These are phyloP conservation scores for Caprella mutica DNA, from an alignment of 2,888 invertebrate species.

Conservation along the genomic window DNA sequence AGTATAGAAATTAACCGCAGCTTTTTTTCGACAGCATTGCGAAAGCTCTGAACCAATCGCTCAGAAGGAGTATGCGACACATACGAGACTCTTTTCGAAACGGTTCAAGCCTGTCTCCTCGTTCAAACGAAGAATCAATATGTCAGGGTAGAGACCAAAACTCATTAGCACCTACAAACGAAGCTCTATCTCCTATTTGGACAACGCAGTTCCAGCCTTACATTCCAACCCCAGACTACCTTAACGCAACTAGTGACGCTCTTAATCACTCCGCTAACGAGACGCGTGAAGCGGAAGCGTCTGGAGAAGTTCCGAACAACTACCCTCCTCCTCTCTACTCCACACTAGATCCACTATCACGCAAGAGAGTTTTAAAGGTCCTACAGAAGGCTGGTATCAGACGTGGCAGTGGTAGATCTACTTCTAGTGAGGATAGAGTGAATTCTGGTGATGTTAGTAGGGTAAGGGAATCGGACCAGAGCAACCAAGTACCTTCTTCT, in stretches of 20 bases:
- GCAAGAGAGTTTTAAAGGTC: slow-evolving; percentile 18
- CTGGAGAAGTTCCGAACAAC: too few species aligned
- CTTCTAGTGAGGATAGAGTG: neutral
- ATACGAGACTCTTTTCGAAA: slow-evolving; percentile 17
- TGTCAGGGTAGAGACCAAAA: too few species aligned
- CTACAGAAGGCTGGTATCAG: slow-evolving; percentile 10
- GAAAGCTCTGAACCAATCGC: slow-evolving; percentile 21
- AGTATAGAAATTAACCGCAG: neutral
- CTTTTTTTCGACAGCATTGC: slow-evolving; percentile 15
- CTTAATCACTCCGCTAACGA: slow-evolving; percentile 1
- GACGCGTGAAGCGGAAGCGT: neutral
- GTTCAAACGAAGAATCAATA: too few species aligned
- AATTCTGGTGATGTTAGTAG: slow-evolving; percentile 11
- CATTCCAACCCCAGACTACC: slow-evolving; percentile 30
- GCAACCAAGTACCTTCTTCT: neutral
- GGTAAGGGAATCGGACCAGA: neutral
- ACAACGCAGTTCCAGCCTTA: slow-evolving; percentile 12
- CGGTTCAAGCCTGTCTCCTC: neutral
- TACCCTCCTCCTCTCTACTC: slow-evolving; percentile 22
- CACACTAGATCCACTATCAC: slow-evolving; percentile 20
- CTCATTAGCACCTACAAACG: neutral
- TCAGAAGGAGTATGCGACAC: slow-evolving; percentile 27
- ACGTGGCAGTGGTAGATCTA: neutral
- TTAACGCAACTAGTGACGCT: slow-evolving; percentile 24
- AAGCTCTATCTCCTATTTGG: neutral